Percentiles rank a stretch among this genome's conserved stretches.
Conservation (phyloP, 92 coral and sea anemone genomes). For the Bergia puertoricense region DNA sequence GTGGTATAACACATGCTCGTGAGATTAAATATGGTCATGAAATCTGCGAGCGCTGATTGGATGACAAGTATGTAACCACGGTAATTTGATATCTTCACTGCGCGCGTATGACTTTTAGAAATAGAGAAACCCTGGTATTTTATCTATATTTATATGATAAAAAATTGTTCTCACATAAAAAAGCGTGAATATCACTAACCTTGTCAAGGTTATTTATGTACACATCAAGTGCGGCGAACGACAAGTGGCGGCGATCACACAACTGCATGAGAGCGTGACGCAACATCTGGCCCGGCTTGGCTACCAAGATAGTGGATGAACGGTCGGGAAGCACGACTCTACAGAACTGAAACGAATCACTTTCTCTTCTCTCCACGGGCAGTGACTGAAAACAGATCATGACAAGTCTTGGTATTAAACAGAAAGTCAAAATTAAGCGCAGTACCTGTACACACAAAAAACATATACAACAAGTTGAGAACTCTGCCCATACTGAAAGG, state of each 20-base stretch:
- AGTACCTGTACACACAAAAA: not conserved
- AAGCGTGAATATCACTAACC: slow-evolving; percentile 24
- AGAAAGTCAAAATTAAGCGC: not conserved
- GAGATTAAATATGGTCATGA: too few relatives aligned
- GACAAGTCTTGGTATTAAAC: not conserved
- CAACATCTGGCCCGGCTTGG: slow-evolving; percentile 85
- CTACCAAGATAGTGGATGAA: slow-evolving; percentile 83
- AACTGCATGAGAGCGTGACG: slow-evolving; percentile 81
- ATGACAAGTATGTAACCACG: too few relatives aligned
- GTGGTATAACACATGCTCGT: too few relatives aligned
- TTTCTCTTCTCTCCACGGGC: slow-evolving; percentile 67
- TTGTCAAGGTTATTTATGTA: slow-evolving; percentile 72
- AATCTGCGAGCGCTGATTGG: too few relatives aligned
- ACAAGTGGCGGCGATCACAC: slow-evolving; percentile 85
- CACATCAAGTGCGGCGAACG: slow-evolving; percentile 85
- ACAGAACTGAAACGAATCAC: slow-evolving; percentile 86
- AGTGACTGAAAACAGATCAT: slow-evolving; percentile 61
- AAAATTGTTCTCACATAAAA: too few relatives aligned
- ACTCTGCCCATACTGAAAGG: too few relatives aligned
- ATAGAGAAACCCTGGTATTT: too few relatives aligned
- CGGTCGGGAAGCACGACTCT: slow-evolving; percentile 86
- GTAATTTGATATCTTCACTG: too few relatives aligned
- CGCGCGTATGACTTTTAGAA: too few relatives aligned
- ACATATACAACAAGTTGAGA: too few relatives aligned
- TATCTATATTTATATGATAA: too few relatives aligned